Evolutionary conservation across 2,797 vertebrate genomes (phyloP).

Genomic region (Octomys mimax): DNA sequence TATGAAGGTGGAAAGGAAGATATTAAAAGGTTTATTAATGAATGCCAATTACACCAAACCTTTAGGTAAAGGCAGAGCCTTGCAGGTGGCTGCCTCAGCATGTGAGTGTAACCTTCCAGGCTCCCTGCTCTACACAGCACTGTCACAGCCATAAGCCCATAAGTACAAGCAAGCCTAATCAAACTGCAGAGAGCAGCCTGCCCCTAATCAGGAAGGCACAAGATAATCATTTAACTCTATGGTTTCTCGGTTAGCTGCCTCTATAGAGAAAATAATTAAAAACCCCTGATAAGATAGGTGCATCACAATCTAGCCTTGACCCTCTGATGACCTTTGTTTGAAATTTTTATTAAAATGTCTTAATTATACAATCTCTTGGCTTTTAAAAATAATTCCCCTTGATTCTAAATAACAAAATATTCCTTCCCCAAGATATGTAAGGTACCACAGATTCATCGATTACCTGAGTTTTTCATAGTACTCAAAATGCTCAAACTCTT

Average conservation of each 20-base stretch:
- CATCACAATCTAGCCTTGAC: conserved; percentile 42
- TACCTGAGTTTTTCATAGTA: background rate
- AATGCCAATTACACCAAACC: conserved; percentile 76
- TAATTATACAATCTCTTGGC: conserved; percentile 62
- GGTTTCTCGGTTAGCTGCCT: conserved; percentile 63
- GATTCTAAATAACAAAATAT: conserved; percentile 34
- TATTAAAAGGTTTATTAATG: conserved; percentile 60
- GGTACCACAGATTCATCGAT: background rate
- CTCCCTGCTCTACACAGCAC: conserved; percentile 73
- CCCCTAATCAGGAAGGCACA: conserved; percentile 74
- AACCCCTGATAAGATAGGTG: conserved; percentile 1
- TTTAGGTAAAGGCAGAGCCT: conserved; percentile 66
- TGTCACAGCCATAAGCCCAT: conserved; percentile 73
- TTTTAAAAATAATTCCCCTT: conserved; percentile 59
- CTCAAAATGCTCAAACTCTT: background rate
- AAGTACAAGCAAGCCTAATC: conserved; percentile 70
- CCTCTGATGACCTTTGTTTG: conserved; percentile 71
- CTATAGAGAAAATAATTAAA: background rate
- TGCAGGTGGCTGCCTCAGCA: conserved; percentile 65
- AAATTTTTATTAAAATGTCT: conserved; percentile 73
- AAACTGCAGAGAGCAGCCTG: conserved; percentile 75
- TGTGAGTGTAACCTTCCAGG: conserved; percentile 76
- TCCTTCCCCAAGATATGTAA: background rate
- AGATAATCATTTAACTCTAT: conserved; percentile 41
- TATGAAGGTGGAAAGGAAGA: conserved; percentile 42